These are phyloP conservation scores for Melanostoma mellinum DNA, from an alignment of 2,888 invertebrate genomes.

Conservation along the genomic window DNA sequence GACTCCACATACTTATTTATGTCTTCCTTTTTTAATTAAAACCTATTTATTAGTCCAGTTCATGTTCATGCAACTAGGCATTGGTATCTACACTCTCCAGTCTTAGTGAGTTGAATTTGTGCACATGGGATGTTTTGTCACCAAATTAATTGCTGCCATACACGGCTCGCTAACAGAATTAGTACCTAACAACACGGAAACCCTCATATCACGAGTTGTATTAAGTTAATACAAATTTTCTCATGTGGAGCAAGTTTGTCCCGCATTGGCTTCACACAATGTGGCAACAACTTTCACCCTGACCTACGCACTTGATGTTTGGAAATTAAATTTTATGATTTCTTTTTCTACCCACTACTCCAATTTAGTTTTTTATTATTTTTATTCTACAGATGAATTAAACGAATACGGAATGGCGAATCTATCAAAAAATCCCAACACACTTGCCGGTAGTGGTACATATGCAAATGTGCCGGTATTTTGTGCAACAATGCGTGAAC, in stretches of 20 bases:
- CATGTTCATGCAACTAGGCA: conserved; percentile 11
- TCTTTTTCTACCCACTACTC: conserved; percentile 9
- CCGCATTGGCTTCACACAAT: conserved; percentile 13
- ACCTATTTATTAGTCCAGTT: conserved; percentile 13
- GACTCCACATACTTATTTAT: background rate
- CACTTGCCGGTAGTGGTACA: conserved; percentile 62
- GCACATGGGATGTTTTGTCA: conserved; percentile 7
- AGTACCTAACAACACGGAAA: conserved; percentile 14
- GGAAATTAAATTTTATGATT: background rate
- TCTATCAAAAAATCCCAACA: conserved; percentile 76
- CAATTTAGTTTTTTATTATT: background rate
- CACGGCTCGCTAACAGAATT: conserved; percentile 21
- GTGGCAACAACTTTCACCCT: conserved; percentile 29
- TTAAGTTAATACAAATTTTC: background rate
- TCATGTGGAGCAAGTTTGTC: background rate
- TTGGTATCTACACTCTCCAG: background rate
- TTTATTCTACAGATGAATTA: conserved; percentile 59
- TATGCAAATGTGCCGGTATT: conserved; percentile 84
- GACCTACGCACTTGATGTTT: conserved; percentile 19
- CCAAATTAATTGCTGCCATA: conserved; percentile 25
- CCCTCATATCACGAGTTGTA: background rate
- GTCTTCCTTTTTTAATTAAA: conserved; percentile 1
- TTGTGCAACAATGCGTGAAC: conserved; percentile 84
- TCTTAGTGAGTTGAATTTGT: background rate
- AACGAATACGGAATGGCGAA: conserved; percentile 80